phyloP scores from a whole-genome alignment of 2,888 invertebrate genomes.

The Flexamia atlantica region DNA sequence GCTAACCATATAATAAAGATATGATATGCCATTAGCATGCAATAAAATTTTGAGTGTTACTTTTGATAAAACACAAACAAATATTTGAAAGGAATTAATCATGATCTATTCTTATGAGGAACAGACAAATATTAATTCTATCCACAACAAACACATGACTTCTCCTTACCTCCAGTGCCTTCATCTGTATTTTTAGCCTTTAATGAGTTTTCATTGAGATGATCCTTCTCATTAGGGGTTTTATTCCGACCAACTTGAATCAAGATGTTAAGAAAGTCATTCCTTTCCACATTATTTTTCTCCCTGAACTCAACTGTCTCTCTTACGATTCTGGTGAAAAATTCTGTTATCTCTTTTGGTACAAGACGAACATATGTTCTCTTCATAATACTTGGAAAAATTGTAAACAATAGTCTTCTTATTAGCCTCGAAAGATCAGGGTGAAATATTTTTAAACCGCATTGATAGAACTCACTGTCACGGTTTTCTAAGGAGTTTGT shows the following conservation, averaged over 20 bases:
- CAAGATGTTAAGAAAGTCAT: conserved; percentile 46
- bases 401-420: neutral
- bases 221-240: conserved; percentile 23
- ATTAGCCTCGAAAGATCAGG: neutral
- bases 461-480: conserved; percentile 75
- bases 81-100: too few species aligned
- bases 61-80: too few species aligned
- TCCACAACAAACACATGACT: neutral
- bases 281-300: conserved; percentile 41
- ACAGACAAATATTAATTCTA: too few species aligned
- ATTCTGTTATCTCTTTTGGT: conserved; percentile 9
- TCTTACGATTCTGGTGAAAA: conserved; percentile 26
- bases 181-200: neutral
- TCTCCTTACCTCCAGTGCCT: neutral
- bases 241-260: conserved; percentile 33
- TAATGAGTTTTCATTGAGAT: conserved; percentile 19
- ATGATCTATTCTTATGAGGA: too few species aligned
- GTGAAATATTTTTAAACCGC: conserved; percentile 31
- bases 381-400: conserved; percentile 16
- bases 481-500: conserved; percentile 76
- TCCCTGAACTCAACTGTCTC: conserved; percentile 52
- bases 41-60: too few species aligned
- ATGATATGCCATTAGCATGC: too few species aligned
- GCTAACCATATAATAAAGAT: too few species aligned
- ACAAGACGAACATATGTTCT: neutral